A percentile compares a stretch with the other conserved stretches of the same genome.
Conservation (phyloP, 1,140 invertebrate species). For the Lasioglossum albipes region DNA sequence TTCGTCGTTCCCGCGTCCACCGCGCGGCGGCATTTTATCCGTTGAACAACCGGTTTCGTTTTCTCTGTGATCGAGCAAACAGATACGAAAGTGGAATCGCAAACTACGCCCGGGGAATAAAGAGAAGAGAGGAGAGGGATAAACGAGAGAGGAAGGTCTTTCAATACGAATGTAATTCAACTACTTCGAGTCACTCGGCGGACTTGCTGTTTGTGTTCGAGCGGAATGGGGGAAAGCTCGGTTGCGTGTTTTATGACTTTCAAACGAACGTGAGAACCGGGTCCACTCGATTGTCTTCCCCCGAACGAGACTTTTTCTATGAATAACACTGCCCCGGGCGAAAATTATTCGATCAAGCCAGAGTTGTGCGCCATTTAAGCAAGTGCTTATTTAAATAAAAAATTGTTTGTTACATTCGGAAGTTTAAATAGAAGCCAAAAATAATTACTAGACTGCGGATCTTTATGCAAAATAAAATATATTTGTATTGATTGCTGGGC, state of each 20-base stretch:
- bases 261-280: not conserved
- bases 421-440: too few relatives aligned
- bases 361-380: too few relatives aligned
- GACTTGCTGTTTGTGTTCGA: not conserved
- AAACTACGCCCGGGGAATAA: not conserved
- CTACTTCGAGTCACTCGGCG: not conserved
- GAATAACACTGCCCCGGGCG: not conserved
- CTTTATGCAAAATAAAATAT: too few relatives aligned
- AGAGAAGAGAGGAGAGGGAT: not conserved
- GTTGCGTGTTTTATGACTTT: not conserved
- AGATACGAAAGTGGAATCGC: not conserved
- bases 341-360: too few relatives aligned
- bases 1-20: too few relatives aligned
- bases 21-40: too few relatives aligned
- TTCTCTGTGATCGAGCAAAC: not conserved
- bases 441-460: too few relatives aligned
- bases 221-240: not conserved
- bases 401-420: too few relatives aligned
- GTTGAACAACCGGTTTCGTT: not conserved
- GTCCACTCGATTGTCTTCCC: not conserved
- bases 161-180: conserved; percentile 12
- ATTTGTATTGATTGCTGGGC: too few relatives aligned
- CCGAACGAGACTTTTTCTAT: not conserved
- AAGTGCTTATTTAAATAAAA: too few relatives aligned
- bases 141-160: not conserved